Evolutionary conservation across 2,888 invertebrate species (phyloP).

Genomic region (Polydrusus pterygomalis): DNA sequence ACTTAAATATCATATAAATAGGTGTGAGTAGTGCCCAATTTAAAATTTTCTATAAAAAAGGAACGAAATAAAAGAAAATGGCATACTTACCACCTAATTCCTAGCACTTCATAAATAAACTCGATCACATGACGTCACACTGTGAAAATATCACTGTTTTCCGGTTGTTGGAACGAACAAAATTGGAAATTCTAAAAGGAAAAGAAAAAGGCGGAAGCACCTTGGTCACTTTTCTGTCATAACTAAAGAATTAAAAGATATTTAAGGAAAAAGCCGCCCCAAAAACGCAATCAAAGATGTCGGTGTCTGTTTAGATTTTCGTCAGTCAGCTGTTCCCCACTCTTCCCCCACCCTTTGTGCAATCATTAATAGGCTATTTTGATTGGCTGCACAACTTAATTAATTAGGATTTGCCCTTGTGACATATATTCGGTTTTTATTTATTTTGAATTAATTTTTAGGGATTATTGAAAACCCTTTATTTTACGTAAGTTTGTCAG

Average conservation of each 20-base stretch:
- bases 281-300: conserved; percentile 69
- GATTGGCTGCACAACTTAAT: conserved; percentile 63
- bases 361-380: conserved; percentile 59
- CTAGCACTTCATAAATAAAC: conserved; percentile 68
- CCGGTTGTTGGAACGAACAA: conserved; percentile 61
- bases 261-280: conserved; percentile 61
- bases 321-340: conserved; percentile 70
- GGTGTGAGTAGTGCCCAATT: conserved; percentile 33
- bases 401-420: conserved; percentile 60
- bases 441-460: conserved; percentile 30
- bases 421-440: conserved; percentile 56
- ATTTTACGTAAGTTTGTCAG: background rate
- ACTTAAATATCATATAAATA: conserved; percentile 58
- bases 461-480: conserved; percentile 14
- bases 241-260: conserved; percentile 63
- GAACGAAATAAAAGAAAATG: conserved; percentile 59
- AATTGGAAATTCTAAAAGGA: conserved; percentile 60
- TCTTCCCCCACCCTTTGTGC: conserved; percentile 58
- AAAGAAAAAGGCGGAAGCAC: conserved; percentile 60
- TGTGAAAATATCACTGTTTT: conserved; percentile 66
- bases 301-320: conserved; percentile 67
- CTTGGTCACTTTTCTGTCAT: conserved; percentile 69
- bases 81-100: conserved; percentile 67
- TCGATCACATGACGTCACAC: conserved; percentile 72
- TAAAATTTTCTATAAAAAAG: conserved; percentile 33